Conservation (phyloP, 2,888 invertebrate species). For the Petrophora chlorosata region DNA sequence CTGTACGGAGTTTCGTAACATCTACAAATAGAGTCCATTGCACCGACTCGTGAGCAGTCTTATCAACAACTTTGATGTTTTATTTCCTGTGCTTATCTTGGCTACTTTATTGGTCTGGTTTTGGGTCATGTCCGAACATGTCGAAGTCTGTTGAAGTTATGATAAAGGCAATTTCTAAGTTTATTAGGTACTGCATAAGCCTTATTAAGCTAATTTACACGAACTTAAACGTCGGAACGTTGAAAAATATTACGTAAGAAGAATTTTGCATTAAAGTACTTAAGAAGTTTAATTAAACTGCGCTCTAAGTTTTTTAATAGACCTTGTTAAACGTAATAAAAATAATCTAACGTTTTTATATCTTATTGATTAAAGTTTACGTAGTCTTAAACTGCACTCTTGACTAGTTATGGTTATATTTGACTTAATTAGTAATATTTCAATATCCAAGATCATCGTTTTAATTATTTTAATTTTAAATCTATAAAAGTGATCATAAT, state of each 20-base stretch:
- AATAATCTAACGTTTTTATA: too few species aligned
- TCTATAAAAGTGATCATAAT: neutral
- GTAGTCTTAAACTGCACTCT: too few species aligned
- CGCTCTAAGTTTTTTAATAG: constrained; percentile 11
- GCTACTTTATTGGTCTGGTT: constrained; percentile 43
- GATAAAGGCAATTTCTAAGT: constrained; percentile 29
- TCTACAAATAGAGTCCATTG: constrained; percentile 48
- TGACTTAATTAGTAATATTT: too few species aligned
- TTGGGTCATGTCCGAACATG: constrained; percentile 50
- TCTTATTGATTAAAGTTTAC: too few species aligned
- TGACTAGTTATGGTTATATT: too few species aligned
- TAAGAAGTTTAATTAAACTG: constrained; percentile 2
- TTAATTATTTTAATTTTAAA: too few species aligned
- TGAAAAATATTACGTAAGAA: neutral
- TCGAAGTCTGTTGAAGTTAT: constrained; percentile 27
- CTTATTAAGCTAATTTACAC: constrained; percentile 10
- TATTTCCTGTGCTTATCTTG: constrained; percentile 73
- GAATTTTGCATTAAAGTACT: constrained; percentile 11
- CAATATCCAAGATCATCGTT: too few species aligned
- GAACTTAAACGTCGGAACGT: constrained; percentile 3
- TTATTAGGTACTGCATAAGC: constrained; percentile 18
- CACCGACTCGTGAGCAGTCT: constrained; percentile 36
- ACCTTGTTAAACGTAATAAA: constrained; percentile 12
- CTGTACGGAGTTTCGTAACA: constrained; percentile 41
- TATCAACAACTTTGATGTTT: constrained; percentile 71